A percentile compares a stretch with the other conserved stretches of the same genome.
Evolutionary conservation across 2,113 vertebrate genomes (phyloP).

Genomic region (Coptodon bakossiorum): DNA sequence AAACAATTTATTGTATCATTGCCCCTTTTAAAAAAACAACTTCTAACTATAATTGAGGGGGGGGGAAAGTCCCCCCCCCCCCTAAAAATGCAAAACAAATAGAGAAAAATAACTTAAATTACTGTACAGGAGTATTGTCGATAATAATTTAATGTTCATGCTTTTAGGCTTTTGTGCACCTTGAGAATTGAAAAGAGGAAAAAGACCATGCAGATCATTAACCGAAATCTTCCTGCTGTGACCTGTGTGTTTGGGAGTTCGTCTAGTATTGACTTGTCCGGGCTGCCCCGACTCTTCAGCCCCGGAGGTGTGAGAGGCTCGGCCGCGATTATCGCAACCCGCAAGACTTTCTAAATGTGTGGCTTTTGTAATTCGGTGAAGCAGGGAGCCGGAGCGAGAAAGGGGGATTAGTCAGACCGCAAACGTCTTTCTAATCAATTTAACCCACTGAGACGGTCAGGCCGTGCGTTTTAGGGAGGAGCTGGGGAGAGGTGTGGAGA

Average conservation of each 20-base stretch:
- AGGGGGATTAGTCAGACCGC: conserved; percentile 46
- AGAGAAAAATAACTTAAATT: not conserved
- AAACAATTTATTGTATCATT: not conserved
- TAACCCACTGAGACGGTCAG: conserved; percentile 56
- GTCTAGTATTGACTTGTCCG: not conserved
- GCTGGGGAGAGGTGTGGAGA: not conserved
- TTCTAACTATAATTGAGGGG: not conserved
- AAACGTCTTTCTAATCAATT: conserved; percentile 67
- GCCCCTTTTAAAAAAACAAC: not conserved
- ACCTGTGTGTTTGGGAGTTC: not conserved
- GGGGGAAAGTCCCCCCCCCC: not conserved
- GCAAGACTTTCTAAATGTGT: conserved; percentile 6
- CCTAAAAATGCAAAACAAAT: not conserved
- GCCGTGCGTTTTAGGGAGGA: conserved; percentile 11
- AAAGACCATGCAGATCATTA: not conserved
- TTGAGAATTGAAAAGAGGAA: not conserved
- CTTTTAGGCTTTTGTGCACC: not conserved
- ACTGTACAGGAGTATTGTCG: not conserved
- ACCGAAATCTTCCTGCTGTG: not conserved
- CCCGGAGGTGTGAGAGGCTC: conserved; percentile 18
- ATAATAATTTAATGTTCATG: not conserved
- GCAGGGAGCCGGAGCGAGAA: conserved; percentile 10
- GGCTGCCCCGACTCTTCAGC: not conserved
- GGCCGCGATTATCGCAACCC: not conserved
- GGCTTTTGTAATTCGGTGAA: conserved; percentile 32